Base-by-base conservation (phyloP, 2,113 vertebrate species). In the Formicarius rufipectus region DNA sequence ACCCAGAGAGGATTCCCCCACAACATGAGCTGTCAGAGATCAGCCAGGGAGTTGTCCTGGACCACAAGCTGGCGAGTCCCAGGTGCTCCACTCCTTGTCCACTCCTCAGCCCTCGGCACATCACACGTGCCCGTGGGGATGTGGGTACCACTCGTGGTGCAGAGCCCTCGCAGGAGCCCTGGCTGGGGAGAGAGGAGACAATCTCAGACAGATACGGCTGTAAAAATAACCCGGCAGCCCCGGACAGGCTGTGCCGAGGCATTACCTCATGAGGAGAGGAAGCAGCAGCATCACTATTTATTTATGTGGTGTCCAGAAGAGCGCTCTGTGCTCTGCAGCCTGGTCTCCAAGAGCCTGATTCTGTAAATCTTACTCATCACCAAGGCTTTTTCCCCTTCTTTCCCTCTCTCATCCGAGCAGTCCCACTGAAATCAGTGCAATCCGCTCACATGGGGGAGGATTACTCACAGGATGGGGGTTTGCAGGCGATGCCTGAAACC, bases 391-490 rank as follows among this genome's bases (percentile, higher is more conserved):
- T 76, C 0, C 11, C 11, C 6, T 13, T 47, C 25, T 66, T 10
- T 12, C 12, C 16, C 31, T 30, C 72, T 47, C 31, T 44, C 8
- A 0, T 42, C 80, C 37, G 4, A n/a, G 71, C 2, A 0, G 39
- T 93, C 71, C 58, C 58, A 8, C 62, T 14, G 87, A 39, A 81
- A 44, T 4, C 49, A 21, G 63, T 49, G 79, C 16, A 44, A 39
- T 64, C 18, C 2, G 0, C 27, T 93, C 44, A 3, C 62, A 3
- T 24, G 50, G 63, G 66, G 63, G 77, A 74, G 71, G 72, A 79
- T 80, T 94, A 84, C 95, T 94, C 92, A 37, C 78, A 30, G 92
- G 92, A 71, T 66, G 87, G 84, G 62, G 86, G 40, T 75, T 90
- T 84, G 91, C 78, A 86, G 76, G 63, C 47, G 2, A 35, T 75